phyloP scores from a whole-genome alignment of 2,113 vertebrate species.

The Trogon melanurus region DNA sequence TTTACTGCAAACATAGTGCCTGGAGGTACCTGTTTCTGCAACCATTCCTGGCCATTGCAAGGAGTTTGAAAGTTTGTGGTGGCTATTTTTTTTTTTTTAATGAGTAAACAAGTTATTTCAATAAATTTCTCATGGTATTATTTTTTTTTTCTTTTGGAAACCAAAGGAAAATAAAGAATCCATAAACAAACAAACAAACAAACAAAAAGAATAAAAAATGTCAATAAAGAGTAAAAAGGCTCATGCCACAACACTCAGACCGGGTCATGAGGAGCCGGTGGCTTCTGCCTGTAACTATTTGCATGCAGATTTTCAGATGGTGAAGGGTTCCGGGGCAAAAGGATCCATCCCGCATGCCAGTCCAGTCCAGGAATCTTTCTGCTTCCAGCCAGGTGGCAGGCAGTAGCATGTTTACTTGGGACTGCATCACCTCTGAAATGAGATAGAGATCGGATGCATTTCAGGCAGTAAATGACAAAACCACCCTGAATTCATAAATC shows the following conservation, averaged over 20 bases:
- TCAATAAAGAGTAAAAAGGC: background rate
- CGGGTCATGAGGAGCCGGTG: background rate
- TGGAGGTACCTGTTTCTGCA: background rate
- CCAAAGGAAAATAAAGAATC: background rate
- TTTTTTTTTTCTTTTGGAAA: background rate
- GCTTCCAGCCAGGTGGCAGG: background rate
- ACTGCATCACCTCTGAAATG: background rate
- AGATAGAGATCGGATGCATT: conserved; percentile 1
- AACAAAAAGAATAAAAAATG: background rate
- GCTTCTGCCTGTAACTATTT: background rate
- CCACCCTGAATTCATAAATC: background rate
- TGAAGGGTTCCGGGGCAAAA: background rate
- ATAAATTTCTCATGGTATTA: background rate
- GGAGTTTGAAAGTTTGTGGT: background rate
- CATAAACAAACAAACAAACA: background rate
- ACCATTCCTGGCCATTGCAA: background rate
- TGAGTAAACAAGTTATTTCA: accelerated
- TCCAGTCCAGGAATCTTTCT: background rate
- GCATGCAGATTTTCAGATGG: background rate
- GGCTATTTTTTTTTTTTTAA: background rate
- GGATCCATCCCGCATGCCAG: background rate
- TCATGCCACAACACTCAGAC: background rate
- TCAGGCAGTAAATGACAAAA: background rate
- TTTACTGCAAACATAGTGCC: background rate
- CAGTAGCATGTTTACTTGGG: background rate